Evolutionary conservation across 1,140 invertebrate species (phyloP).

Genomic region (Drosophila lacertosa): DNA sequence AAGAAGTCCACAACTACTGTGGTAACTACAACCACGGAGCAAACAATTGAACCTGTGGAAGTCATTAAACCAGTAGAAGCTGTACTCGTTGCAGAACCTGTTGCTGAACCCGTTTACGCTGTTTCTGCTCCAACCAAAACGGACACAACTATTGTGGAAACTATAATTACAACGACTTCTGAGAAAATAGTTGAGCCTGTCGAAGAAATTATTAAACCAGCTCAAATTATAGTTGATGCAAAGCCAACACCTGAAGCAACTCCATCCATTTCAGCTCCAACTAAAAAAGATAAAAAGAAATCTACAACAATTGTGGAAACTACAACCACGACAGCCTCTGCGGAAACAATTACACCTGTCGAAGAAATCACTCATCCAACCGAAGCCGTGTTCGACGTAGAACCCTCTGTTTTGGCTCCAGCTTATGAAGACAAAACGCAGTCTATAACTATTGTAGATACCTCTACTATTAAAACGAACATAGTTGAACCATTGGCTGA

Average conservation of each 20-base stretch:
- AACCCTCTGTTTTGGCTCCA: not conserved
- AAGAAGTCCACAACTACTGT: slow-evolving; percentile 18
- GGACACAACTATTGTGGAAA: slow-evolving; percentile 14
- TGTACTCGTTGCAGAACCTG: not conserved
- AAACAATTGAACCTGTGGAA: slow-evolving; percentile 4
- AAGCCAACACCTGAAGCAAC: not conserved
- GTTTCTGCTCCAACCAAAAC: not conserved
- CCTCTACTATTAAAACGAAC: not conserved
- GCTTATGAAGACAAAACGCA: slow-evolving; percentile 13
- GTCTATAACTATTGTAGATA: slow-evolving; percentile 8
- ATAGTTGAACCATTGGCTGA: not conserved
- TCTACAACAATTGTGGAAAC: slow-evolving; percentile 12
- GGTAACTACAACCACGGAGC: slow-evolving; percentile 6
- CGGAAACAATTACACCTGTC: slow-evolving; percentile 3
- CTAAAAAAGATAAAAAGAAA: slow-evolving; percentile 36
- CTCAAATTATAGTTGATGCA: not conserved
- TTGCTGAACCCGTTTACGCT: not conserved
- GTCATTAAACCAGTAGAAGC: not conserved
- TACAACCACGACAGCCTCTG: not conserved
- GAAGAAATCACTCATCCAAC: not conserved
- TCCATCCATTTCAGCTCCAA: not conserved
- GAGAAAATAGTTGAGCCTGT: not conserved
- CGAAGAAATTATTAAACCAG: not conserved
- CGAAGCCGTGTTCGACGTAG: not conserved
- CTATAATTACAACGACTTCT: not conserved